These are phyloP conservation scores for Aphrocallistes beatrix DNA, from an alignment of 37 sponge, comb jelly and placozoan species.

Conservation along the genomic window DNA sequence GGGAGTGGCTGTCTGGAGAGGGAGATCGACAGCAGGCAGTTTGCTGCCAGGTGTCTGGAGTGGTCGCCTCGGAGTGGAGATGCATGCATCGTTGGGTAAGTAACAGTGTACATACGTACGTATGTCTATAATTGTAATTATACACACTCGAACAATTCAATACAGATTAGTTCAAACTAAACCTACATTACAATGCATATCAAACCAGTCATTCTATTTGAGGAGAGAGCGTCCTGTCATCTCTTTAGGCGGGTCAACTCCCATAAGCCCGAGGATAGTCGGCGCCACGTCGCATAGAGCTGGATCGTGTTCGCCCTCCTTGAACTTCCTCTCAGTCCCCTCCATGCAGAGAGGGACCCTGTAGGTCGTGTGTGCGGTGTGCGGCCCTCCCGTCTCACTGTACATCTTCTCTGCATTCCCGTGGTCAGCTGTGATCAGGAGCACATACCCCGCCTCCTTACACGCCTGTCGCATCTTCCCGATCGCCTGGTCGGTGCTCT, in stretches of 20 bases:
- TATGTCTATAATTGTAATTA: background rate
- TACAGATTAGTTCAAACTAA: background rate
- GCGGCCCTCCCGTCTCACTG: constrained; percentile 71
- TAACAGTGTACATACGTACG: background rate
- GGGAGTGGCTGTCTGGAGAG: constrained; percentile 15
- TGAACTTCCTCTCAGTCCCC: constrained; percentile 30
- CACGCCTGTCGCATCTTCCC: constrained; percentile 68
- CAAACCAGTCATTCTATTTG: background rate
- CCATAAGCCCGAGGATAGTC: constrained; percentile 73
- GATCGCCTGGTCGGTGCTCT: constrained; percentile 74
- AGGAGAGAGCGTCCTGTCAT: constrained; percentile 82
- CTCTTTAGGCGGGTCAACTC: constrained; percentile 54
- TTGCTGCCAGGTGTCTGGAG: constrained; percentile 14
- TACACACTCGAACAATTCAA: background rate
- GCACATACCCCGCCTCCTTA: constrained; percentile 55
- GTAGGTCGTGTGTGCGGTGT: constrained; percentile 87
- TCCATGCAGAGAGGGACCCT: constrained; percentile 82
- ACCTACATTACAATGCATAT: background rate
- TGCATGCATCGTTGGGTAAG: background rate
- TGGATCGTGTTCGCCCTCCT: constrained; percentile 23
- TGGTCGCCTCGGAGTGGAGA: constrained; percentile 17
- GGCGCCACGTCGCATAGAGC: constrained; percentile 90
- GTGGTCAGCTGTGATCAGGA: constrained; percentile 88
- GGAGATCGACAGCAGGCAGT: background rate
- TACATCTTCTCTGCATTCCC: constrained; percentile 96